Evolutionary conservation across 2,888 invertebrate genomes (phyloP).

Genomic region (Strigamia transsilvanica): DNA sequence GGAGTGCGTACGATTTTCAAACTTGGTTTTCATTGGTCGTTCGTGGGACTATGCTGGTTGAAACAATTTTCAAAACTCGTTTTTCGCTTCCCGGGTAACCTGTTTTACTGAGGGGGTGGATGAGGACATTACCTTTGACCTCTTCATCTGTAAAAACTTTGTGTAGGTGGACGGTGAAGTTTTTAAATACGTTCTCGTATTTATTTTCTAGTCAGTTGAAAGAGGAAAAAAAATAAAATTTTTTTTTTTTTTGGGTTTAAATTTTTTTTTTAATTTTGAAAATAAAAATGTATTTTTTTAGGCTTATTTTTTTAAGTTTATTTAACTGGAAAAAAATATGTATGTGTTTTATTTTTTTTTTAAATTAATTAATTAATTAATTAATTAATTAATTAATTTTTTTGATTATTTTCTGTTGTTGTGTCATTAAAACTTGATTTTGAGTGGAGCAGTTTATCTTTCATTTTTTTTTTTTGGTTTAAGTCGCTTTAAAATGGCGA

Average conservation of each 20-base stretch:
- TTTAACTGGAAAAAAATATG: too few relatives aligned
- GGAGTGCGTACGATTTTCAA: not conserved
- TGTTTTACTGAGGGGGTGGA: constrained; percentile 44
- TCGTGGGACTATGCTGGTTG: not conserved
- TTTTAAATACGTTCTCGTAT: not conserved
- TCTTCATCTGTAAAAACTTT: constrained; percentile 17
- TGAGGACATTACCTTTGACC: constrained; percentile 47
- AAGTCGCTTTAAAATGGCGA: constrained; percentile 42
- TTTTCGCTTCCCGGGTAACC: constrained; percentile 37
- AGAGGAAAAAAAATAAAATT: not conserved
- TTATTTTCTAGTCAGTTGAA: not conserved
- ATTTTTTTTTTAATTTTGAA: not conserved
- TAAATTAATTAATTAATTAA: not conserved
- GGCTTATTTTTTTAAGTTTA: not conserved
- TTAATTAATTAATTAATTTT: not conserved
- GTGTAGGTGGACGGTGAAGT: constrained; percentile 38
- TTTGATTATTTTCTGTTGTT: not conserved
- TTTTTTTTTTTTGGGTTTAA: not conserved
- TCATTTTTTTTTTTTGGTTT: not conserved
- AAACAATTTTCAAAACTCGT: constrained; percentile 45
- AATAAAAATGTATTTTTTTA: too few relatives aligned
- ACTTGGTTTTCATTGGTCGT: not conserved
- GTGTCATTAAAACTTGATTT: not conserved
- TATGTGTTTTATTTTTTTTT: not conserved
- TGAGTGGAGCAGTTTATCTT: constrained; percentile 10